These are phyloP conservation scores for Aldabrachelys gigantea DNA, from an alignment of 2,113 vertebrate species.

Conservation along the genomic window DNA sequence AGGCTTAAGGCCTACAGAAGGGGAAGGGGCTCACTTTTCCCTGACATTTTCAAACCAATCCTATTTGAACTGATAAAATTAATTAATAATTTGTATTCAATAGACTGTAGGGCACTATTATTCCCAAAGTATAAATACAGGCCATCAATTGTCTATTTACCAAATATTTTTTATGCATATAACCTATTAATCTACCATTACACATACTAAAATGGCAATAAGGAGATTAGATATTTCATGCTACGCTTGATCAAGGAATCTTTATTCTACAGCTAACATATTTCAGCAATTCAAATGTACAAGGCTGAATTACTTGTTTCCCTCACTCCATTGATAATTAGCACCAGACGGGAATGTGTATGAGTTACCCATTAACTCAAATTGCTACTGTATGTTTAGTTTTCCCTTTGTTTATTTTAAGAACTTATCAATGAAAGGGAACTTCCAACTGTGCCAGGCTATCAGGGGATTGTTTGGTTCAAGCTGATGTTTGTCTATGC, in stretches of 20 bases:
- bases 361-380: constrained; percentile 15
- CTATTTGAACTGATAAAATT: background rate
- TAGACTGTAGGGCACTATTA: background rate
- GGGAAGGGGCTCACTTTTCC: too few relatives aligned
- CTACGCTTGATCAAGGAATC: background rate
- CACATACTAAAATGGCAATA: background rate
- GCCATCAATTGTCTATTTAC: background rate
- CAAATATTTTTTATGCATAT: background rate
- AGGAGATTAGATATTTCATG: background rate
- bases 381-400: background rate
- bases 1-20: too few relatives aligned
- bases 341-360: background rate
- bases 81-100: background rate
- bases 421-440: constrained; percentile 20
- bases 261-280: background rate
- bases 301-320: background rate
- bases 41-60: background rate
- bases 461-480: background rate
- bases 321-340: constrained; percentile 35
- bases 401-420: background rate
- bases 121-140: background rate
- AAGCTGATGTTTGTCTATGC: background rate
- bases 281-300: background rate
- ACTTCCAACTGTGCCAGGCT: background rate
- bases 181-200: background rate